Evolutionary conservation across 1,140 invertebrate genomes (phyloP).

Genomic region (Sarcophaga peregrina): DNA sequence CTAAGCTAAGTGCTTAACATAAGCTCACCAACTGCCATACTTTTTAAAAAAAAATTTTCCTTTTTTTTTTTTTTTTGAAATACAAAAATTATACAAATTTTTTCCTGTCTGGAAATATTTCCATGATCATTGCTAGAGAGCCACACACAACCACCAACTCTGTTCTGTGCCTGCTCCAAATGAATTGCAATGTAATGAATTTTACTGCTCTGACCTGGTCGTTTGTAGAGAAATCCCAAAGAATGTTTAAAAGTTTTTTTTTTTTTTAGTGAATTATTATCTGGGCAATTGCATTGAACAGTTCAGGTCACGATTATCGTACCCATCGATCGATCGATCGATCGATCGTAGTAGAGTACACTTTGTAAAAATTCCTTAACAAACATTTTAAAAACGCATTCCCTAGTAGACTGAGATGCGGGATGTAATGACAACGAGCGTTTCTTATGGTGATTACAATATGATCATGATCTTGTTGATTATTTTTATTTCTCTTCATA

Average conservation of each 20-base stretch:
- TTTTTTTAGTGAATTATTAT: slow-evolving; percentile 28
- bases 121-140: slow-evolving; percentile 33
- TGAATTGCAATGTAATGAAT: not conserved
- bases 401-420: not conserved
- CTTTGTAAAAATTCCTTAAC: not conserved
- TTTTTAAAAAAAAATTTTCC: no score
- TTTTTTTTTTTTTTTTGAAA: no score
- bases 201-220: not conserved
- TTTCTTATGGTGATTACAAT: not conserved
- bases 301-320: slow-evolving; percentile 42
- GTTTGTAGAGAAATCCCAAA: not conserved
- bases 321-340: slow-evolving; percentile 5
- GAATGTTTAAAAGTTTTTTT: slow-evolving; percentile 15
- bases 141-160: not conserved
- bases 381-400: no score
- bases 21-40: no score
- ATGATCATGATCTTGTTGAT: not conserved
- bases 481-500: not conserved
- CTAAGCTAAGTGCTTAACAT: not conserved
- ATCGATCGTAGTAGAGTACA: not conserved
- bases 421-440: not conserved
- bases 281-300: slow-evolving; percentile 37
- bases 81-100: slow-evolving; percentile 25
- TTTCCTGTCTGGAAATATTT: not conserved
- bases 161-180: not conserved